These are phyloP conservation scores for Xerus rutilus DNA, from an alignment of 2,797 vertebrate genomes.

Conservation along the genomic window DNA sequence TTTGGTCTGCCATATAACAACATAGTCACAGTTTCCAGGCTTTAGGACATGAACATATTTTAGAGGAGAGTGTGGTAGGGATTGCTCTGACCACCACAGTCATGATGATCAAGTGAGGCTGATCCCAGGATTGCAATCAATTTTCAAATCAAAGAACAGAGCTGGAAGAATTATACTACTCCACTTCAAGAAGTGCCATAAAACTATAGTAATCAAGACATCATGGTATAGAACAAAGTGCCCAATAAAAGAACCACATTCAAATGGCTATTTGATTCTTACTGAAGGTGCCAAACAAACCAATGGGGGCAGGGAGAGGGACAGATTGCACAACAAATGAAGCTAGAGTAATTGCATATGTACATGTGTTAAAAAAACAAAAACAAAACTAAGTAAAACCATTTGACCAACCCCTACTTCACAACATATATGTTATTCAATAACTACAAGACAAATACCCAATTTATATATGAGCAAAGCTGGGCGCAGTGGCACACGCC, in stretches of 20 bases:
- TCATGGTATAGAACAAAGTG: neutral
- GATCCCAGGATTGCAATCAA: neutral
- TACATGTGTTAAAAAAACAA: neutral
- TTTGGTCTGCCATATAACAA: neutral
- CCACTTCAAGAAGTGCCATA: neutral
- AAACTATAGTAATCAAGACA: neutral
- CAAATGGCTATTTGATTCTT: neutral
- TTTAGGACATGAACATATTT: neutral
- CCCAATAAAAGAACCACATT: neutral
- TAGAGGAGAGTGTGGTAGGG: neutral
- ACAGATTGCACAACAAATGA: neutral
- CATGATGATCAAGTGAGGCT: neutral
- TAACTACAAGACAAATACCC: neutral
- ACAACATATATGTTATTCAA: neutral
- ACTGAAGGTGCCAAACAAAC: neutral
- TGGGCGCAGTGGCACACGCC: too few species aligned
- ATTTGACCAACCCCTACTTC: neutral
- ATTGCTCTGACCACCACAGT: neutral
- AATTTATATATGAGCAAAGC: neutral
- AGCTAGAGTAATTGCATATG: neutral
- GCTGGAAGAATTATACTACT: neutral
- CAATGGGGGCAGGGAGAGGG: neutral
- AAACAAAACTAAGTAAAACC: neutral
- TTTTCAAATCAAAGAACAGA: slow-evolving; percentile 22
- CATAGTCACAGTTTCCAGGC: neutral